Base-by-base conservation (phyloP, 2,888 invertebrate species). In the Dasysyrphus tricinctus region DNA sequence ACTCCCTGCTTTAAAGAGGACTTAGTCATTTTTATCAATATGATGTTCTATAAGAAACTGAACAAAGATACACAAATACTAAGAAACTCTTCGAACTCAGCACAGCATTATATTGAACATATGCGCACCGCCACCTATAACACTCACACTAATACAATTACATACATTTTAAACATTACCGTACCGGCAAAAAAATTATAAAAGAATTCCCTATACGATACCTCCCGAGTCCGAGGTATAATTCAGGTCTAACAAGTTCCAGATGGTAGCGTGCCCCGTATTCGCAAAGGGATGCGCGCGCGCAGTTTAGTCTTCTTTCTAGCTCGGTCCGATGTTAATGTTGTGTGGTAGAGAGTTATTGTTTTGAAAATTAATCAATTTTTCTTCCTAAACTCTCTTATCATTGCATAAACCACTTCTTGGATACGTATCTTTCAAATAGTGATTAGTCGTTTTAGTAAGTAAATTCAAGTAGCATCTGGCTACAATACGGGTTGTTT, bases 231-330 rank as follows among this genome's bases (percentile, higher is more conserved):
- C 9, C 9, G 77, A 81, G 37, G 63, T 74, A 81, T 67, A 74
- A 74, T 85, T 82, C 86, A 82, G 82, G 86, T 86, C 86, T 86
- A 86, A 86, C 86, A 69, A 86, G 86, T 86, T 86, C 78, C 82
- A 82, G 82, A 78, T 82, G 82, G 78, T 77, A 82, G 82, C 86
- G 57, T 78, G 74, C 74, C 73, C 63, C 77, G 74, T 75, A 82
- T 86, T 86, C 78, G 86, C 86, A 86, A 86, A 82, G 86, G 82
- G 86, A 86, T 82, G 82, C 61, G 78, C 86, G 81, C 86, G 86
- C 82, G 63, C 73, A 82, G 69, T 77, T 78, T 67, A 70, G 78
- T 57, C 63, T 70, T 57, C 63, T 70, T 77, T 77, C 70, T 34
- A 47, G 70, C 24, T 37, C 74, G 51, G 44, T 74, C 42, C 78